Evolutionary conservation across 2,797 vertebrate species (phyloP), one percentile per base, ranked within the genome.

Genomic region (Semotilus atromaculatus): DNA sequence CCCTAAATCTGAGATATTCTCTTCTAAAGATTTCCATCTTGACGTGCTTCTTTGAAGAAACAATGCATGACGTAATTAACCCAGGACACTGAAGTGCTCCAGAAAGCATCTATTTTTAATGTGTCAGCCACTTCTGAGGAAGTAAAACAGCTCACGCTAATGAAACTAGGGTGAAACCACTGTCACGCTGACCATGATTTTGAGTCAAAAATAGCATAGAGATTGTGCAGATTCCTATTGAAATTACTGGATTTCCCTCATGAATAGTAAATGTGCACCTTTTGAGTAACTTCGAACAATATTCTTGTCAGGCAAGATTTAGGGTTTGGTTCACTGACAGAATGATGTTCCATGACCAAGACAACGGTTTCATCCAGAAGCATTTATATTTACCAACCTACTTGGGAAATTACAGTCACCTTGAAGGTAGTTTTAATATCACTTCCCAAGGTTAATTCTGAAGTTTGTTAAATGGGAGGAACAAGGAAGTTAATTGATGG

Each of bases 41-140:
- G 31, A 73, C 21, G 18, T 75, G 40, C n/a, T 84, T 40, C 89
- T 89, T 88, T 88, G 86, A 85, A 83, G 70, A 29, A 77, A 84
- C n/a, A 66, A 43, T 62, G 34, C 19, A 81, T 83, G 77, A 86
- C 80, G 84, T 86, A 84, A 89, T 85, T 89, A 88, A 82, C 81
- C 70, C 64, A 78, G 67, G 81, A 66, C 58, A 53, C 68, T 67
- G 77, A 79, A 38, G 82, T 43, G 79, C 34, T 70, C 58, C 48
- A 19, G 51, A 53, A 71, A 81, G 76, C 82, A 89, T 87, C 77
- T 83, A 79, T 83, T 84, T 86, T 89, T 87, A 73, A 83, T 73
- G 77, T 70, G 80, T 86, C 80, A 81, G 34, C 71, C 70, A 80
- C 55, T 14, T 58, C 45, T 43, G 71, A 38, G 14, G n/a, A 51